Base-by-base conservation (phyloP, 2,888 invertebrate genomes). In the Caenorhabditis sp. region DNA sequence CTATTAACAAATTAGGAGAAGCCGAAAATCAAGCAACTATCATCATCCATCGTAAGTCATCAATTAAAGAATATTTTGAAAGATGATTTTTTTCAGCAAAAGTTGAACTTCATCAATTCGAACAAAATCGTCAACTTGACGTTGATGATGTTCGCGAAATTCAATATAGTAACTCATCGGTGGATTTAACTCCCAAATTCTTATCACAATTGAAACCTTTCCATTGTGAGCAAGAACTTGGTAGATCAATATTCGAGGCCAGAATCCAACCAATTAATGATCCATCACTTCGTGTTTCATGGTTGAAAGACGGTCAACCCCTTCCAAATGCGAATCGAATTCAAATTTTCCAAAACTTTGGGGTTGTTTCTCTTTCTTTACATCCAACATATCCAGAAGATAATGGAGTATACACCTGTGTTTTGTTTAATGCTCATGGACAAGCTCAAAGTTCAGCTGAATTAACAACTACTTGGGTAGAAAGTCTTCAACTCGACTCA, bases 1-100 rank as follows among this genome's bases (percentile, higher is more conserved):
- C 95, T 56, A 92, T 93, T 85, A 96, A 96, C 90, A 93, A 94
- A 88, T 95, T 94, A 87, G 97, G 99, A 71, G 95, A 96, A 90
- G 95, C 96, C 54, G 94, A 96, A 87, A 95, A 95, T 90, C 70
- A 77, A 43, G 85, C 83, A 8, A 86, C 83, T 43, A 73, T 86
- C 70, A 69, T 85, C 25, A 70, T 85, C n/a, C 81, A 82, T 60
- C 84, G 74, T 78, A 54, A 70, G 70, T 59, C 5, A 3, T 1
- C 17, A 31, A 25, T 1, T 58, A 26, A 43, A 23, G 43, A 8
- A 26, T 26, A 53, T 7, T 53, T 23, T 10, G 2, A 50, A 20
- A 50, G 4, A 50, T 21, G 14, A 5, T 17, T 21, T 1, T 49
- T 75, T 75, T 67, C 64, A 77, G 77, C 81, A 3, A 78, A 77